Percentiles rank a stretch among this genome's conserved stretches.
Evolutionary conservation across 2,888 invertebrate species (phyloP).

Genomic region (Troides helena): DNA sequence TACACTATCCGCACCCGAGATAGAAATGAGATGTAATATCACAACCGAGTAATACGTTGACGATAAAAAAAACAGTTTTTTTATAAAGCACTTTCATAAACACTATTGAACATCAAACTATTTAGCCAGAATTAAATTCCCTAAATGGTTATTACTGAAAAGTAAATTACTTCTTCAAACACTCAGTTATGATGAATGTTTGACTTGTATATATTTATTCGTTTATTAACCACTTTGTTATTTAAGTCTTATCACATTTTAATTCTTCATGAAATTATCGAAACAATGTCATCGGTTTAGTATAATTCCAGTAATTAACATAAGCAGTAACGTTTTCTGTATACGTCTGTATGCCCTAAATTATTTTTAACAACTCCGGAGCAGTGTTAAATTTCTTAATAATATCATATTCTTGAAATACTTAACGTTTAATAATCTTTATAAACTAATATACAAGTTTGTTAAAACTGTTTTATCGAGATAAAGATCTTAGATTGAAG

Average conservation of each 20-base stretch:
- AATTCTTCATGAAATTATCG: neutral
- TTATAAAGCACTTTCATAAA: neutral
- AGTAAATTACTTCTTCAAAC: neutral
- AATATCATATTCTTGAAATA: no score
- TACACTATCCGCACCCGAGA: conserved; percentile 1
- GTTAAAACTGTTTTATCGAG: no score
- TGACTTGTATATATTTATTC: neutral
- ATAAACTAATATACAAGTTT: no score
- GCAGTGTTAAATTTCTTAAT: no score
- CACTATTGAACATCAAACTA: neutral
- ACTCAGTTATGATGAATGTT: neutral
- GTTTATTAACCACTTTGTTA: neutral
- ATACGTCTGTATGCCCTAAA: neutral
- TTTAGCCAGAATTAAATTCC: neutral
- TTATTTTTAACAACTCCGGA: neutral
- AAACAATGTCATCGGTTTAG: neutral
- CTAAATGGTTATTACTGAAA: neutral
- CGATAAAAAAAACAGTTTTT: conserved; percentile 4
- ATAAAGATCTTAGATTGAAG: no score
- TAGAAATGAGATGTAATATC: conserved; percentile 16
- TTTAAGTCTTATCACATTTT: neutral
- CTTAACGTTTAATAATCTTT: no score
- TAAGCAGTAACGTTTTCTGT: neutral
- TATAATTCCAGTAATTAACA: neutral
- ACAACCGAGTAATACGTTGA: conserved; percentile 11